Conservation (phyloP, 2,888 invertebrate species). For the Cryptocheilus praepositus region DNA sequence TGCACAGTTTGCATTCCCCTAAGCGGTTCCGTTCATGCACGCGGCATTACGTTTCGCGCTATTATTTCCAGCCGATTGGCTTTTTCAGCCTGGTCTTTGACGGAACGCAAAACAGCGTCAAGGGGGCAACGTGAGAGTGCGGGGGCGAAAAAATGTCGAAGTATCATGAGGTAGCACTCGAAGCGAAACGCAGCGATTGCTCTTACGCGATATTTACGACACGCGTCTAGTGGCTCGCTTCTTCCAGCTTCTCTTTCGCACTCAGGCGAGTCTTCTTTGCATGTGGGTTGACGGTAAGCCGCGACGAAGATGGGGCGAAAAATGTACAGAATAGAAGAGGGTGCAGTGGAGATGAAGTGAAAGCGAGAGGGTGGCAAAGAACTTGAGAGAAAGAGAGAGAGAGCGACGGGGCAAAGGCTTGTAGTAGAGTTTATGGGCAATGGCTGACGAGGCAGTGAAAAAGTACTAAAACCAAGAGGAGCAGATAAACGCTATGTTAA, state of each 20-base stretch:
- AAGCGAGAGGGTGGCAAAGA: constrained; percentile 11
- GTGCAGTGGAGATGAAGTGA: constrained; percentile 1
- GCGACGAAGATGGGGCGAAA: constrained; percentile 33
- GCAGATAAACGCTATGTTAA: constrained; percentile 75
- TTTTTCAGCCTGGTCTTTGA: background rate
- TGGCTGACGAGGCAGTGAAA: constrained; percentile 75
- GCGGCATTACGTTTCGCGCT: too few relatives aligned
- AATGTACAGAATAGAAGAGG: constrained; percentile 36
- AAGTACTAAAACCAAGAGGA: constrained; percentile 74
- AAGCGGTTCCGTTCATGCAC: too few relatives aligned
- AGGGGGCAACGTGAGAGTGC: background rate
- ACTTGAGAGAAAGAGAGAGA: constrained; percentile 16
- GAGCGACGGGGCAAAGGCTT: constrained; percentile 33
- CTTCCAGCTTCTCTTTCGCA: background rate
- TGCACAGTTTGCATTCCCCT: too few relatives aligned
- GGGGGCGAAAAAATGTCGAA: constrained; percentile 42
- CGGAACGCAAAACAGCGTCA: background rate
- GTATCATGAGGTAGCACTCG: constrained; percentile 45
- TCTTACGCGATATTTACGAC: constrained; percentile 39
- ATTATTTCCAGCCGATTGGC: too few relatives aligned
- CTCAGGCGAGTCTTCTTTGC: constrained; percentile 4
- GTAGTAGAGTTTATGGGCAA: constrained; percentile 71
- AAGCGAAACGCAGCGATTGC: constrained; percentile 46
- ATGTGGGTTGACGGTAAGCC: too few relatives aligned
- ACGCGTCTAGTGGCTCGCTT: constrained; percentile 8